These are phyloP conservation scores for Rhea pennata DNA, from an alignment of 2,113 vertebrate genomes.

Conservation along the genomic window DNA sequence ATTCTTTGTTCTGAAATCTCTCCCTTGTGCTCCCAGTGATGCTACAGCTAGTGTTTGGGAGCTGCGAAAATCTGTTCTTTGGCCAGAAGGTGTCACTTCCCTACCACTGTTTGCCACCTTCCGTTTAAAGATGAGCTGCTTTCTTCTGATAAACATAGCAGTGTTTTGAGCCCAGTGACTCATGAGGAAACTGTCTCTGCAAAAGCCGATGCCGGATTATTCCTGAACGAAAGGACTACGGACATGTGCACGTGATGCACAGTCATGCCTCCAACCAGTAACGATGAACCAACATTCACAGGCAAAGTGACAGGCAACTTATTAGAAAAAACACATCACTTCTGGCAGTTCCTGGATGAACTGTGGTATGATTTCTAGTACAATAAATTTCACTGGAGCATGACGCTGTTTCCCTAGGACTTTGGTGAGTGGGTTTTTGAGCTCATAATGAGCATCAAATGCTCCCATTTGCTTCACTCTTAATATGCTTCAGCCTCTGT, in stretches of 20 bases:
- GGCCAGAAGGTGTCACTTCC: conserved; percentile 56
- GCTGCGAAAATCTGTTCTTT: not conserved
- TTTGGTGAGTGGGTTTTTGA: not conserved
- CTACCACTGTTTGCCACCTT: not conserved
- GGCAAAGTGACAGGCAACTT: not conserved
- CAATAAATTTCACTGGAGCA: not conserved
- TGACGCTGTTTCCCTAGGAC: not conserved
- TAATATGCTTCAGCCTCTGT: not conserved
- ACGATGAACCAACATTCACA: accelerated
- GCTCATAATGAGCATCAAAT: not conserved
- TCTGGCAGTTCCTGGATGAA: not conserved
- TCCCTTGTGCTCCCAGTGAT: accelerated
- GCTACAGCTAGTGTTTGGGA: accelerated
- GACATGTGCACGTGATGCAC: too few relatives aligned
- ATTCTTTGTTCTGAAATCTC: not conserved
- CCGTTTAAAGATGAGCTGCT: accelerated
- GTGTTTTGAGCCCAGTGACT: accelerated
- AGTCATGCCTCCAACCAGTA: accelerated
- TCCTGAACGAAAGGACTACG: too few relatives aligned
- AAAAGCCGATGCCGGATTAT: not conserved
- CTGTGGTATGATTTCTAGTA: not conserved
- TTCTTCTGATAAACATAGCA: accelerated
- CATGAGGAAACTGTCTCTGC: not conserved
- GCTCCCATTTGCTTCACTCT: not conserved
- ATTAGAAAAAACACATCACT: too few relatives aligned